These are phyloP conservation scores for Drosophila lacicola DNA, from an alignment of 2,888 invertebrate genomes.

Conservation along the genomic window DNA sequence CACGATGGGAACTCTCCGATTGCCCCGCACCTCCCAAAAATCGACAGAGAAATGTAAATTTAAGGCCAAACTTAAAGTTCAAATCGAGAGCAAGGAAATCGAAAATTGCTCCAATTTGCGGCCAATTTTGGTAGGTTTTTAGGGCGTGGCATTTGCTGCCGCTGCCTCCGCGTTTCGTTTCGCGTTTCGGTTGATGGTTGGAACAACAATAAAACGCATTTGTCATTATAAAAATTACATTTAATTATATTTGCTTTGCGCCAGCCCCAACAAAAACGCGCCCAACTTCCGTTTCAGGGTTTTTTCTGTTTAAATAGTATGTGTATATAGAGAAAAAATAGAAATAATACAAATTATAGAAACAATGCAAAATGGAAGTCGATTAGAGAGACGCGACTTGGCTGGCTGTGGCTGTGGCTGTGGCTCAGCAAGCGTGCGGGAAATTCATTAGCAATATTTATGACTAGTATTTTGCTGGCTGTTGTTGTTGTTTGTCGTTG, in stretches of 20 bases:
- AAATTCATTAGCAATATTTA: constrained; percentile 82
- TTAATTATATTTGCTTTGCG: constrained; percentile 74
- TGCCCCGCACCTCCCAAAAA: background rate
- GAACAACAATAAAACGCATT: constrained; percentile 54
- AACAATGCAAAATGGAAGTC: constrained; percentile 59
- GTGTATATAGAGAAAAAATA: constrained; percentile 3
- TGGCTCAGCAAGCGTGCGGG: constrained; percentile 78
- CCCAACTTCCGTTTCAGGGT: constrained; percentile 72
- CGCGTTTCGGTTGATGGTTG: constrained; percentile 4
- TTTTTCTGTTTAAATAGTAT: constrained; percentile 21
- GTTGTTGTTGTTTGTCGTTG: constrained; percentile 7
- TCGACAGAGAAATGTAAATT: constrained; percentile 14
- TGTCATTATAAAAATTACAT: constrained; percentile 80
- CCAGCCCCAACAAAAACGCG: constrained; percentile 53
- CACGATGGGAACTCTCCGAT: constrained; percentile 5
- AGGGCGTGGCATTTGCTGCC: constrained; percentile 32
- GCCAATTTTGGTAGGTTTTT: background rate
- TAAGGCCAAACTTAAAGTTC: constrained; percentile 31
- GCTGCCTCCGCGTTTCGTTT: constrained; percentile 1
- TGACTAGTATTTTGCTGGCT: constrained; percentile 51
- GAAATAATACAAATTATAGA: constrained; percentile 8
- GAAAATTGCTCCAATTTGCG: constrained; percentile 34
- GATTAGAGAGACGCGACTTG: constrained; percentile 52
- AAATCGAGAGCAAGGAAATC: constrained; percentile 21
- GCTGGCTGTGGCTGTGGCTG: constrained; percentile 31